Evolutionary conservation across 2,797 vertebrate genomes (phyloP).

Genomic region (Fratercula arctica): DNA sequence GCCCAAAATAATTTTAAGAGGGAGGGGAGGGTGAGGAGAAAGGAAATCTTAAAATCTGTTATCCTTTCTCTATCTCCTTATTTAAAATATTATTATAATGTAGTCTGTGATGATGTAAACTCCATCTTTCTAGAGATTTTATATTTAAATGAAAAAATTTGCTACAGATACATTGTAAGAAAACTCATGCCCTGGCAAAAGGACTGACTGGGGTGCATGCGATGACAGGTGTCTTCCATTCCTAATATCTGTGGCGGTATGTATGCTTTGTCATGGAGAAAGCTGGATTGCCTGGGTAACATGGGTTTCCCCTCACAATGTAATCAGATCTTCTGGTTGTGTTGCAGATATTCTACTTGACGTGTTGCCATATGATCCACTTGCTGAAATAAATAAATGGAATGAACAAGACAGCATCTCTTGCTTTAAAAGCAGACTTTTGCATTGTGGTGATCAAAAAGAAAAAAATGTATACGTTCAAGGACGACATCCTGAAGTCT

Average conservation of each 20-base stretch:
- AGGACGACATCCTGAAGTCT: background rate
- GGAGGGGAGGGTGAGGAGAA: accelerated
- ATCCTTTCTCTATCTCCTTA: background rate
- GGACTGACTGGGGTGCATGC: background rate
- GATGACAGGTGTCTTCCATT: background rate
- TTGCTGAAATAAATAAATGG: background rate
- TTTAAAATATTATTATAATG: background rate
- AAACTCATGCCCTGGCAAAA: background rate
- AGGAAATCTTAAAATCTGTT: background rate
- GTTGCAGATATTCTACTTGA: background rate
- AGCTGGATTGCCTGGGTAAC: background rate
- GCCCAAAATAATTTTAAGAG: background rate
- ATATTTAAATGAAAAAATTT: background rate
- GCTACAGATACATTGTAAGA: background rate
- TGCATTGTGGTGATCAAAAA: background rate
- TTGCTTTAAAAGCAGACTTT: background rate
- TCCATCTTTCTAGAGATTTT: background rate
- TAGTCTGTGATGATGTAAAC: background rate
- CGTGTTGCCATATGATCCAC: background rate
- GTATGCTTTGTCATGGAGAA: background rate
- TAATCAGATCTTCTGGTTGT: background rate
- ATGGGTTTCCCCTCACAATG: background rate
- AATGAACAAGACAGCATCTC: background rate
- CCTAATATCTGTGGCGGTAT: background rate
- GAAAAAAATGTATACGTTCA: background rate